Evolutionary conservation across 2,888 invertebrate genomes (phyloP).

Genomic region (Eumacrocentrus americanus): DNA sequence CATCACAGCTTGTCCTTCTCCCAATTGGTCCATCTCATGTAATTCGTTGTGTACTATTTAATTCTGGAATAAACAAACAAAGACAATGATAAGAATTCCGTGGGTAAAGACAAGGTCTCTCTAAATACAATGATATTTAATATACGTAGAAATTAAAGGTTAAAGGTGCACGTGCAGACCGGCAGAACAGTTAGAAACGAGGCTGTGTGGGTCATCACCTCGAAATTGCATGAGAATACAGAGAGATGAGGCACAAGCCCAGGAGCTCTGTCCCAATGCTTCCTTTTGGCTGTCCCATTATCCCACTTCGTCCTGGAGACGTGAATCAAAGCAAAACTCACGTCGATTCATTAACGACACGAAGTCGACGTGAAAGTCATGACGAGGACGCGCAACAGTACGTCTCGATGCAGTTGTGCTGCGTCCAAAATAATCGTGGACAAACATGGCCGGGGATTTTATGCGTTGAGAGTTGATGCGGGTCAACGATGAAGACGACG

Average conservation of each 20-base stretch:
- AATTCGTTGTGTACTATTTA: too few relatives aligned
- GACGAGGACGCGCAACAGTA: not conserved
- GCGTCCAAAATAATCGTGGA: slow-evolving; percentile 13
- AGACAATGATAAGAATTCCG: too few relatives aligned
- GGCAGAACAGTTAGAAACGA: not conserved
- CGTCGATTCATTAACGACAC: too few relatives aligned
- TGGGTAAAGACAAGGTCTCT: not conserved
- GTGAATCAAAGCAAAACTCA: too few relatives aligned
- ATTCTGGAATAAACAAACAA: too few relatives aligned
- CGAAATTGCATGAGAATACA: not conserved
- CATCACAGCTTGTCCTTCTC: slow-evolving; percentile 58
- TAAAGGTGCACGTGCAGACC: not conserved
- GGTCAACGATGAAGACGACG: not conserved
- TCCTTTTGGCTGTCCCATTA: too few relatives aligned
- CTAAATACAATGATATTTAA: too few relatives aligned
- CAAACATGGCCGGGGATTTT: slow-evolving; percentile 38
- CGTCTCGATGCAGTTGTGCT: not conserved
- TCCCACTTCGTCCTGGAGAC: too few relatives aligned
- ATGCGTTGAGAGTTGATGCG: slow-evolving; percentile 17
- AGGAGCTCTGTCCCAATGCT: not conserved
- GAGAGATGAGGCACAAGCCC: not conserved
- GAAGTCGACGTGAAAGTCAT: not conserved
- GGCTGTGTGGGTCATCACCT: not conserved
- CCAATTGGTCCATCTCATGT: slow-evolving; percentile 57
- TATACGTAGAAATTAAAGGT: not conserved